Conservation (phyloP, 2,888 invertebrate genomes). For the Neoaliturus tenellus region DNA sequence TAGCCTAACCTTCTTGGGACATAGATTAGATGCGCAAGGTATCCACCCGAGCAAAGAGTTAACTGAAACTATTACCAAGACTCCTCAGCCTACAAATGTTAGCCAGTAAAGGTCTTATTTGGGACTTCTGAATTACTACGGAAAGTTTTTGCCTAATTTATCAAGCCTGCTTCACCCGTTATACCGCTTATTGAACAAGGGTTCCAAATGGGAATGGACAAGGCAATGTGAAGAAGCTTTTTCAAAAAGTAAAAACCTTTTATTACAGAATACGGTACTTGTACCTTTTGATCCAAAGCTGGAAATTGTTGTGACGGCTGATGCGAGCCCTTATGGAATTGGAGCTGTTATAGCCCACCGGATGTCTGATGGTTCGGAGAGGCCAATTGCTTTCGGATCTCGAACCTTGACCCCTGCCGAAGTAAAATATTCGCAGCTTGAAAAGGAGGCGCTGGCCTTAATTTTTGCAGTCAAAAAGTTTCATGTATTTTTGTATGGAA, state of each 20-base stretch:
- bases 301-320: background rate
- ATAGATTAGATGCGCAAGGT: background rate
- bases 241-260: background rate
- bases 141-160: background rate
- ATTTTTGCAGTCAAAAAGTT: slow-evolving; percentile 71
- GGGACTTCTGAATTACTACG: background rate
- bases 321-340: background rate
- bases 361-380: background rate
- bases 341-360: background rate
- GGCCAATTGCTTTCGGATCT: slow-evolving; percentile 20
- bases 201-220: slow-evolving; percentile 3
- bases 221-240: background rate
- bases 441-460: slow-evolving; percentile 70
- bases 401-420: slow-evolving; percentile 68
- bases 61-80: background rate
- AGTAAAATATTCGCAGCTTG: slow-evolving; percentile 69
- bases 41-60: background rate
- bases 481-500: slow-evolving; percentile 71
- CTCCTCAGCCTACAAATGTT: background rate
- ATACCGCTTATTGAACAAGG: background rate
- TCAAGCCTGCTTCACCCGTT: background rate
- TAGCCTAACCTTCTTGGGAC: background rate
- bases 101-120: background rate
- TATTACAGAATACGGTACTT: background rate
- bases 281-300: slow-evolving; percentile 1